These are phyloP conservation scores for Australoheros facetus DNA, from an alignment of 2,797 vertebrate genomes.

Conservation along the genomic window DNA sequence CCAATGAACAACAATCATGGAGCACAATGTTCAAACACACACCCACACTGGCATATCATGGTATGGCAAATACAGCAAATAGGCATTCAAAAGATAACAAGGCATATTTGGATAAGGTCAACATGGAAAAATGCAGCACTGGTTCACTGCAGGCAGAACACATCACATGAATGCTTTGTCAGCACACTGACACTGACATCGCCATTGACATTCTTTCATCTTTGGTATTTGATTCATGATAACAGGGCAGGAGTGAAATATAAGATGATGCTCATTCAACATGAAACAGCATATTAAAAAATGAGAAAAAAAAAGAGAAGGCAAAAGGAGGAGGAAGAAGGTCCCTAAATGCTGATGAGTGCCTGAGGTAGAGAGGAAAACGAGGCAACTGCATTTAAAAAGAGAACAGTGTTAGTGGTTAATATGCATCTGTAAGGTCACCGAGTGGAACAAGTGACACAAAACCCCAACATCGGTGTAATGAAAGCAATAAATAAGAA, in stretches of 20 bases:
- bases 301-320: background rate
- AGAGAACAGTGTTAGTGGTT: slow-evolving; percentile 2
- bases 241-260: slow-evolving; percentile 52
- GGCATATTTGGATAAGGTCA: slow-evolving; percentile 42
- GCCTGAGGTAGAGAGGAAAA: slow-evolving; percentile 57
- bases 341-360: slow-evolving; percentile 16
- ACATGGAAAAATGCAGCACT: slow-evolving; percentile 52
- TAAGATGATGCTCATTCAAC: slow-evolving; percentile 33
- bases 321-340: slow-evolving; percentile 8
- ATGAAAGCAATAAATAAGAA: slow-evolving; percentile 84
- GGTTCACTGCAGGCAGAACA: slow-evolving; percentile 29
- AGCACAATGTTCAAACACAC: slow-evolving; percentile 17
- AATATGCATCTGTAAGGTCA: slow-evolving; percentile 45
- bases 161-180: slow-evolving; percentile 35
- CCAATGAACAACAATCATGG: slow-evolving; percentile 23
- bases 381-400: slow-evolving; percentile 31
- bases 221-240: slow-evolving; percentile 47
- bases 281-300: slow-evolving; percentile 6
- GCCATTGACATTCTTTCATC: slow-evolving; percentile 63
- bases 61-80: slow-evolving; percentile 49
- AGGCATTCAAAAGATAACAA: slow-evolving; percentile 53
- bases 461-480: slow-evolving; percentile 62
- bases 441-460: slow-evolving; percentile 59
- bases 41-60: slow-evolving; percentile 13
- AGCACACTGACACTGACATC: slow-evolving; percentile 20